These are phyloP conservation scores for Campylorhamphus procurvoides DNA, from an alignment of 2,113 vertebrate genomes.

Conservation along the genomic window DNA sequence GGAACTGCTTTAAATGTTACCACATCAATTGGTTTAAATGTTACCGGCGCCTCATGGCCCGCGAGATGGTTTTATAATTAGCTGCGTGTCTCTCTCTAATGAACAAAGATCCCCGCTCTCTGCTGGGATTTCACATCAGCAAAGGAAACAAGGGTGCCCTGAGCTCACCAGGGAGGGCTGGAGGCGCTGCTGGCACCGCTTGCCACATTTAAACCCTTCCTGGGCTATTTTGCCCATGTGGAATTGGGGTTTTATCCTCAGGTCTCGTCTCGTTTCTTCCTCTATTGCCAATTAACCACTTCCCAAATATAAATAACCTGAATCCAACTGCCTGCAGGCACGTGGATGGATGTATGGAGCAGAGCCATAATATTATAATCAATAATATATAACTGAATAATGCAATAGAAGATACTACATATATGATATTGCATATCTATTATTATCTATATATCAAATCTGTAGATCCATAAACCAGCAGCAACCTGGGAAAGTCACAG, in stretches of 20 bases:
- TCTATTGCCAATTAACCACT: not conserved
- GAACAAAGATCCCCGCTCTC: constrained; percentile 25
- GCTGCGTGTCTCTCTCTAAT: constrained; percentile 45
- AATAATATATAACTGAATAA: not conserved
- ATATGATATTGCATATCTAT: not conserved
- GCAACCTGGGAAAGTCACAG: not conserved
- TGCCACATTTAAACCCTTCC: not conserved
- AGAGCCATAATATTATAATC: not conserved
- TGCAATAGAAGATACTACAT: not conserved
- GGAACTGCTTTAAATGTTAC: constrained; percentile 63
- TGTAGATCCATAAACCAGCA: not conserved
- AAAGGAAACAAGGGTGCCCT: not conserved
- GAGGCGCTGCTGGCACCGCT: not conserved
- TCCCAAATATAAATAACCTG: not conserved
- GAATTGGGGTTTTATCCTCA: not conserved
- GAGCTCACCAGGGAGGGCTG: not conserved
- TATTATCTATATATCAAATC: not conserved
- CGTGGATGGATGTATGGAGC: not conserved
- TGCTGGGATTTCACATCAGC: not conserved
- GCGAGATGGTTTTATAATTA: constrained; percentile 65
- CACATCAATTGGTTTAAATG: constrained; percentile 66
- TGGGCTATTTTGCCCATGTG: not conserved
- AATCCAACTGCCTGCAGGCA: not conserved
- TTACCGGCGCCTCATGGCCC: constrained; percentile 45
- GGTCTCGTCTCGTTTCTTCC: not conserved